Base-by-base conservation (phyloP, 2,888 invertebrate genomes). In the Leptodirus hochenwartii region DNA sequence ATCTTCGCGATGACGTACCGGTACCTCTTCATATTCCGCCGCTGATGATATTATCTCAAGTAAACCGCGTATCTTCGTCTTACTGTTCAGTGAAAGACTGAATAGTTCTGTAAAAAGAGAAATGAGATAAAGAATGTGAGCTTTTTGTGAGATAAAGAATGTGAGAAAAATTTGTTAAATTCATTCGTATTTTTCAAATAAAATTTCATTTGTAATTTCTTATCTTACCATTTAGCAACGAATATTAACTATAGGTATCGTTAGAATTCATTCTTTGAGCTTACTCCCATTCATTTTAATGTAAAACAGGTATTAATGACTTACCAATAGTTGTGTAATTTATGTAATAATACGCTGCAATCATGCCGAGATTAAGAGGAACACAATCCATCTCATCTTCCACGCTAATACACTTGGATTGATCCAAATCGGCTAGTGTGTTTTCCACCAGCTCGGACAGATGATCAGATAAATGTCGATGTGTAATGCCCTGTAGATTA, bases 261-360 rank as follows among this genome's bases (percentile, higher is more conserved):
- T n/a, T n/a, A n/a, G n/a, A n/a, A n/a, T n/a, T n/a, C n/a, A n/a
- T n/a, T n/a, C n/a, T n/a, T n/a, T n/a, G n/a, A n/a, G n/a, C n/a
- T n/a, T n/a, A n/a, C n/a, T n/a, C n/a, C n/a, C n/a, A n/a, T n/a
- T n/a, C n/a, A n/a, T n/a, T n/a, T n/a, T n/a, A n/a, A n/a, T n/a
- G n/a, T 11, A 24, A 10, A 6, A 9, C n/a, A 24, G 6, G 5
- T 24, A 9, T 6, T 24, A 24, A 24, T 6, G 6, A 10, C 56
- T 54, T 48, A 84, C 84, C 84, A 34, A 98, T 98, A 0, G 98
- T 99, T 0, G 95, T 93, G 47, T 99, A 98, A 56, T 96, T 95
- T 46, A 98, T 98, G 58, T 98, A 98, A 56, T 99, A 99, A 58
- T 99, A 99, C 0, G 96, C 93, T 0, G 98, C 96, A 53, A 99